A percentile compares a stretch with the other conserved stretches of the same genome.
These are phyloP conservation scores for Syritta pipiens DNA, from an alignment of 2,888 invertebrate species.

Conservation along the genomic window DNA sequence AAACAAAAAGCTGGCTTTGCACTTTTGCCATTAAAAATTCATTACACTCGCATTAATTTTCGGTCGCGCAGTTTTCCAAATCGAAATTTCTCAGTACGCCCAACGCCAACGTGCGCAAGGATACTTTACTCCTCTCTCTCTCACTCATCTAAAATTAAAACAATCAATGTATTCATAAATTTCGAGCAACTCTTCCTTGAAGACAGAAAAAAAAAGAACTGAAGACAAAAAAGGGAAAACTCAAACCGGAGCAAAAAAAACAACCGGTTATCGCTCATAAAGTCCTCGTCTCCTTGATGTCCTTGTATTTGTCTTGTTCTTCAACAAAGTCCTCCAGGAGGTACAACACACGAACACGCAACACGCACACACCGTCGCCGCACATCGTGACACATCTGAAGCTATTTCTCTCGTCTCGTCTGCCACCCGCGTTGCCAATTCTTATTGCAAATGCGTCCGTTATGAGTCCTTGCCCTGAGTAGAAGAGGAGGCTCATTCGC, in stretches of 20 bases:
- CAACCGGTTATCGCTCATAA: constrained; percentile 16
- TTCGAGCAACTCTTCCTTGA: no score
- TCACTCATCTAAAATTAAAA: constrained; percentile 53
- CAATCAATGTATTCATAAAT: constrained; percentile 64
- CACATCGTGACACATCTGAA: constrained; percentile 7
- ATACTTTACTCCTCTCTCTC: no score
- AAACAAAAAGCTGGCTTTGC: constrained; percentile 28
- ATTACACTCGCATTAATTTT: constrained; percentile 61
- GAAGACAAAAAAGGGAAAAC: not conserved
- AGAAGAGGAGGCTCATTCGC: constrained; percentile 18
- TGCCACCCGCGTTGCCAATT: not conserved
- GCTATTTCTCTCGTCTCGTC: not conserved
- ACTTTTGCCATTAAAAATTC: constrained; percentile 68
- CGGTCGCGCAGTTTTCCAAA: constrained; percentile 40
- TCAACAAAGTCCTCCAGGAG: not conserved
- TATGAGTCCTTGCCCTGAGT: constrained; percentile 55
- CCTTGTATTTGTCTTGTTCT: constrained; percentile 31
- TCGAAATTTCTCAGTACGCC: constrained; percentile 4
- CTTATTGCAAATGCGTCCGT: constrained; percentile 57
- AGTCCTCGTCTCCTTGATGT: constrained; percentile 12
- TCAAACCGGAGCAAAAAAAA: constrained; percentile 22
- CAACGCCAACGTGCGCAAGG: constrained; percentile 11
- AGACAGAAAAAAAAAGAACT: not conserved
- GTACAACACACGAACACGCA: not conserved
- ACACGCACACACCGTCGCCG: not conserved